Percentiles rank a stretch among this genome's conserved stretches.
These are phyloP conservation scores for Zosterops hypoxanthus DNA, from an alignment of 2,113 vertebrate genomes.

Conservation along the genomic window DNA sequence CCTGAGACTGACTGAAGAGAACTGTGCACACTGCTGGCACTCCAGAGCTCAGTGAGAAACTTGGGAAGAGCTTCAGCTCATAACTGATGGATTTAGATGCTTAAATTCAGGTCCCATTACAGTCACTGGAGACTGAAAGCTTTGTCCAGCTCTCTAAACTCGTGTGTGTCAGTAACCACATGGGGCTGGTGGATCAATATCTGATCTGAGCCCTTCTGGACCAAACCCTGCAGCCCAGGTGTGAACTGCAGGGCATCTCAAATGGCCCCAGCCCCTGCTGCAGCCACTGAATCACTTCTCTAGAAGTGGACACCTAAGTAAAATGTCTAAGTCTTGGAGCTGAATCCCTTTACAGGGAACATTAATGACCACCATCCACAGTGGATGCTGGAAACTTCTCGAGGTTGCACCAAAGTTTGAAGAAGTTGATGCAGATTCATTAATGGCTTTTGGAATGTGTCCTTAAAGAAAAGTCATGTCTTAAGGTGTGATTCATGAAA, in stretches of 20 bases:
- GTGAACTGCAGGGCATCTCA: background rate
- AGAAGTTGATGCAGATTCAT: background rate
- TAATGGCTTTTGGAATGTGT: background rate
- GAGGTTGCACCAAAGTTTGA: background rate
- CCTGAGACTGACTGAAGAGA: background rate
- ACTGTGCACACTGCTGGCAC: background rate
- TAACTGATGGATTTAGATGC: background rate
- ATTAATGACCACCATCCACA: too few species aligned
- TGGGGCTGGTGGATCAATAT: background rate
- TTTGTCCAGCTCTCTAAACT: background rate
- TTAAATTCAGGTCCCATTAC: background rate
- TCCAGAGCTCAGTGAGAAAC: background rate
- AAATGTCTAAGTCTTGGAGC: background rate
- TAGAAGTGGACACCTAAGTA: background rate
- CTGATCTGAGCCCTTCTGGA: background rate
- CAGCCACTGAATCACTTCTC: background rate
- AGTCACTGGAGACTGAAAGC: background rate
- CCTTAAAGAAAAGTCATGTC: background rate
- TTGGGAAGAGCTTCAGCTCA: background rate
- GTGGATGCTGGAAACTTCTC: background rate
- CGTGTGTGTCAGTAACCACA: background rate
- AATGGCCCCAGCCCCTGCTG: background rate
- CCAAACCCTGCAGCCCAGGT: background rate
- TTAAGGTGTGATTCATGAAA: background rate
- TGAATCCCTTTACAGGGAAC: accelerated